These are phyloP conservation scores for Eupithecia inturbata DNA, from an alignment of 2,888 invertebrate species.

Conservation along the genomic window DNA sequence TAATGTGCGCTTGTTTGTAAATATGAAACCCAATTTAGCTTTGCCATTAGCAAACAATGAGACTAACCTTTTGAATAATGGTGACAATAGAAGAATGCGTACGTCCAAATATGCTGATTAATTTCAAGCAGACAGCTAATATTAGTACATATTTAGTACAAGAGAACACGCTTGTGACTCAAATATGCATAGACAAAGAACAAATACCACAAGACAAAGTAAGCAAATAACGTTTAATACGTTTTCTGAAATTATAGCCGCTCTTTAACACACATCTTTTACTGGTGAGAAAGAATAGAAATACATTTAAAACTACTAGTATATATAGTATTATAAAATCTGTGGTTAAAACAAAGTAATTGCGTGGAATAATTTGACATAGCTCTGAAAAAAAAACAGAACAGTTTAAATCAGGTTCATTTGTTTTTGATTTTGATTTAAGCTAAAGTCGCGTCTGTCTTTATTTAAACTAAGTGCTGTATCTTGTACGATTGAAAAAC, in stretches of 20 bases:
- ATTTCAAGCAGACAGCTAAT: conserved; percentile 32
- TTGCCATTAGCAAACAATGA: conserved; percentile 36
- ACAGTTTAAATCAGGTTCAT: neutral
- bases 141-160: conserved; percentile 35
- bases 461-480: neutral
- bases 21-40: conserved; percentile 29
- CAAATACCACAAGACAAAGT: conserved; percentile 2
- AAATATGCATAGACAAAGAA: conserved; percentile 7
- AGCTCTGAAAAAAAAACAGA: conserved; percentile 16
- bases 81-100: conserved; percentile 26
- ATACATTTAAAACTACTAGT: conserved; percentile 36
- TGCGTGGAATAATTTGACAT: conserved; percentile 33
- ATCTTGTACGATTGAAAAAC: neutral
- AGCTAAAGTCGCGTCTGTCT: neutral
- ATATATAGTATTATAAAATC: too few species aligned
- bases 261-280: conserved; percentile 29
- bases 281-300: conserved; percentile 29
- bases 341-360: conserved; percentile 38
- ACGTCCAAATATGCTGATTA: conserved; percentile 43
- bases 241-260: conserved; percentile 8
- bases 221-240: conserved; percentile 6
- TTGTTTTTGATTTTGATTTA: neutral
- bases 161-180: conserved; percentile 31
- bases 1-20: conserved; percentile 30
- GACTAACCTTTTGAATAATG: conserved; percentile 33